Percentiles rank a stretch among this genome's conserved stretches.
These are phyloP conservation scores for Anas capensis DNA, from an alignment of 2,797 vertebrate species.

Conservation along the genomic window DNA sequence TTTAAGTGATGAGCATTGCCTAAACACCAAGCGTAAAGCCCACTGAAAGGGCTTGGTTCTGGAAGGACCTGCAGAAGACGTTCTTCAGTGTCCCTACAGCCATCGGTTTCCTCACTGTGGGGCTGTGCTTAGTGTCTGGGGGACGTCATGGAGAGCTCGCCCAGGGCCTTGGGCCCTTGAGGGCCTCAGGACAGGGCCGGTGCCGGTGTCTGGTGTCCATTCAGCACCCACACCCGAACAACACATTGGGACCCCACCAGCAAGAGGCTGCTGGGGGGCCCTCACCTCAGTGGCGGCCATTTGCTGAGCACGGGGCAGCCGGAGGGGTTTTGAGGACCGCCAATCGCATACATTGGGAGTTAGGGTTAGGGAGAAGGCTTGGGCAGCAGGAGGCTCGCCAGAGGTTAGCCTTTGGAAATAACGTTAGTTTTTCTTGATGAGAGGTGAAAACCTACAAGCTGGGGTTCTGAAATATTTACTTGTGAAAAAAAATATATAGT, in stretches of 20 bases:
- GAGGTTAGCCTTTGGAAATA: slow-evolving; percentile 33
- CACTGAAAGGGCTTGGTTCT: background rate
- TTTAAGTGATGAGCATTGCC: background rate
- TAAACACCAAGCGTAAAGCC: background rate
- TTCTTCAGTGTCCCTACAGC: too few relatives aligned
- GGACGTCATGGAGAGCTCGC: too few relatives aligned
- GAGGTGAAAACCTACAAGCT: background rate
- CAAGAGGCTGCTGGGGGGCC: too few relatives aligned
- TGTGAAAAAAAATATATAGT: background rate
- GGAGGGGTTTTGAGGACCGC: too few relatives aligned
- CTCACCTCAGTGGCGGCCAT: too few relatives aligned
- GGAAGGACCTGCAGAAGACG: background rate
- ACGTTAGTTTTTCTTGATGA: background rate
- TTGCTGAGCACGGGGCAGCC: too few relatives aligned
- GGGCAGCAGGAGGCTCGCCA: background rate
- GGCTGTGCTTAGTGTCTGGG: too few relatives aligned
- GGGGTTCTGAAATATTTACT: background rate
- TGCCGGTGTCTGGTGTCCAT: background rate
- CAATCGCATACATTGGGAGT: background rate
- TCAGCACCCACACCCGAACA: slow-evolving; percentile 61
- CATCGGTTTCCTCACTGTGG: too few relatives aligned
- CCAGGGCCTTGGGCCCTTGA: too few relatives aligned
- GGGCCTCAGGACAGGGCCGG: too few relatives aligned
- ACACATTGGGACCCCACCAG: background rate
- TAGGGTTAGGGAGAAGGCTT: background rate